These are phyloP conservation scores for Drosophila sucinea DNA, from an alignment of 1,140 invertebrate species.

Conservation along the genomic window DNA sequence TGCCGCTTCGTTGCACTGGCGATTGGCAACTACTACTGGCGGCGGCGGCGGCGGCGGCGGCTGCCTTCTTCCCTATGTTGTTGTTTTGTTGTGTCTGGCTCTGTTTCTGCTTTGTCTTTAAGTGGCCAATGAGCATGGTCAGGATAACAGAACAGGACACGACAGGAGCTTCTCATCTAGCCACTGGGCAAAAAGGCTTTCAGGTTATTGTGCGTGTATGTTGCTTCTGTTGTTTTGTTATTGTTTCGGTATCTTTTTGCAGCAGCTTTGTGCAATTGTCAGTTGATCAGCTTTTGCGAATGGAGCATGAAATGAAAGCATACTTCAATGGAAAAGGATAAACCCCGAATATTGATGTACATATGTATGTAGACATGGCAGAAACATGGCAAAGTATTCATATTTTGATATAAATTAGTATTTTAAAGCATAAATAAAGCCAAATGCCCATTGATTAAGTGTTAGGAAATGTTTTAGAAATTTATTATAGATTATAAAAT, in stretches of 20 bases:
- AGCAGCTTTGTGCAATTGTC: constrained; percentile 37
- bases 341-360: background rate
- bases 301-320: background rate
- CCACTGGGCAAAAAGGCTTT: constrained; percentile 19
- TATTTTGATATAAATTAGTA: too few relatives aligned
- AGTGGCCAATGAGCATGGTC: constrained; percentile 65
- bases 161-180: constrained; percentile 4
- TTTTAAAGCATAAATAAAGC: too few relatives aligned
- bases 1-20: constrained; percentile 71
- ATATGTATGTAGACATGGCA: too few relatives aligned
- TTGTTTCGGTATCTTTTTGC: constrained; percentile 15
- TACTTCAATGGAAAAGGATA: background rate
- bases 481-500: too few relatives aligned
- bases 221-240: background rate
- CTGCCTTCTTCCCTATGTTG: constrained; percentile 8
- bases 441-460: too few relatives aligned
- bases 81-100: constrained; percentile 4
- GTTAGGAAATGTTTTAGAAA: too few relatives aligned
- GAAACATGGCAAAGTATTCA: background rate
- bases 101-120: constrained; percentile 57
- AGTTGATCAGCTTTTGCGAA: constrained; percentile 14
- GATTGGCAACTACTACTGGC: constrained; percentile 62
- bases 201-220: background rate
- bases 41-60: constrained; percentile 14
- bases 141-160: constrained; percentile 26